Evolutionary conservation across 2,888 invertebrate species (phyloP).

Genomic region (Odontocerum albicorne): DNA sequence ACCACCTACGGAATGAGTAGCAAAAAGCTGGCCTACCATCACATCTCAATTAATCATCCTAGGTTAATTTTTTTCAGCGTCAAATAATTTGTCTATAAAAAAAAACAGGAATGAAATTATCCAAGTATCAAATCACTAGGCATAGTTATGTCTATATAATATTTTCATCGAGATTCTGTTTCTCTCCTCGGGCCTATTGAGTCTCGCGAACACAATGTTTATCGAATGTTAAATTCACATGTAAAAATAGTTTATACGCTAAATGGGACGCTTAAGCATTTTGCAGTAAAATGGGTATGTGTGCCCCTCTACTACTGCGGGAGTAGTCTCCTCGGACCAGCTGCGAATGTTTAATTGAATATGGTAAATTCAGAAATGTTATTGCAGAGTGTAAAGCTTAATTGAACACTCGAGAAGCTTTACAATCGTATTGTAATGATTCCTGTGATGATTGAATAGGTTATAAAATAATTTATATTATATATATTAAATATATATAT

Average conservation of each 20-base stretch:
- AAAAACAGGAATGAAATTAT: too few relatives aligned
- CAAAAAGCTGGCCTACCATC: conserved; percentile 22
- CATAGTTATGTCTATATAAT: too few relatives aligned
- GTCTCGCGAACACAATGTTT: too few relatives aligned
- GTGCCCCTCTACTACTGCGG: too few relatives aligned
- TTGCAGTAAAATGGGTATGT: too few relatives aligned
- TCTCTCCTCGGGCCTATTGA: conserved; percentile 8
- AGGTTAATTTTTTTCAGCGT: not conserved
- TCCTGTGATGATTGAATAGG: conserved; percentile 31
- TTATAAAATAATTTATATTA: too few relatives aligned
- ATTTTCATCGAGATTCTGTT: not conserved
- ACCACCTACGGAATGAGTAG: conserved; percentile 15
- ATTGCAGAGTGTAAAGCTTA: conserved; percentile 18
- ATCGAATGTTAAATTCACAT: too few relatives aligned
- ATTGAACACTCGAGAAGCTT: conserved; percentile 12
- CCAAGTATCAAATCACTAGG: conserved; percentile 7
- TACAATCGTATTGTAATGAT: conserved; percentile 25
- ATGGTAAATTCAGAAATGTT: conserved; percentile 20
- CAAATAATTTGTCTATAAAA: too few relatives aligned
- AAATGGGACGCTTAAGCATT: too few relatives aligned
- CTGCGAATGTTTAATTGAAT: too few relatives aligned
- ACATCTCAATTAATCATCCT: conserved; percentile 22
- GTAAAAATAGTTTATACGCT: too few relatives aligned
- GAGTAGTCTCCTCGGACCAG: too few relatives aligned
- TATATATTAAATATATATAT: conserved; percentile 24